Base-by-base conservation (phyloP, 2,888 invertebrate genomes). In the Drosophila rellima region DNA sequence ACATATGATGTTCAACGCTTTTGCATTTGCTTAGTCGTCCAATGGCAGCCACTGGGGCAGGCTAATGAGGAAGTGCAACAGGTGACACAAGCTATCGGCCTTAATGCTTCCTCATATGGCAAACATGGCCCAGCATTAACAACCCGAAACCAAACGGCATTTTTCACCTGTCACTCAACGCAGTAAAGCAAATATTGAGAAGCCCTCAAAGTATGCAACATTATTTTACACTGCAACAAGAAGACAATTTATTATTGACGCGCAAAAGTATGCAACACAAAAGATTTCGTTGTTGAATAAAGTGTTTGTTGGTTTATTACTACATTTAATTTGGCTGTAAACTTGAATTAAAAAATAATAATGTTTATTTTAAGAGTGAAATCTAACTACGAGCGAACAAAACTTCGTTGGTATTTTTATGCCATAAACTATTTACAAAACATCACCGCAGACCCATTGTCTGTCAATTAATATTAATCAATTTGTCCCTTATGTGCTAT, bases 401-500 rank as follows among this genome's bases (percentile, higher is more conserved):
- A 78, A 67, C 60, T 63, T 83, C 64, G 78, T 80, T 80, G 75
- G 74, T 78, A 72, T 63, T 44, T 40, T 55, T 18, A 71, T 67
- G 42, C 57, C 45, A 55, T 74, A 80, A 80, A 59, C 80, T 82
- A 82, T 82, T 73, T 82, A 82, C 82, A 82, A 80, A 71, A 78
- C 67, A 63, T 64, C 68, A 26, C 57, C 62, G 42, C 40, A 33
- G 39, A 64, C 70, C 62, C 13, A 33, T 5, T 20, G 13, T 56
- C 44, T 42, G 56, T n/a, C 45, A 33, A 44, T 33, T 31, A 39
- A 26, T n/a, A 26, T 94, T 94, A 78, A 90, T 91, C 91, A 37
- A 95, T 95, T 80, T 95, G 93, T 69, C 95, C 95, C 85, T 95
- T 95, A 73, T 95, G 95, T 23, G 94, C 95, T 23, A 95, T 94